Evolutionary conservation across 2,797 vertebrate genomes (phyloP).

Genomic region (Okamejei kenojei): DNA sequence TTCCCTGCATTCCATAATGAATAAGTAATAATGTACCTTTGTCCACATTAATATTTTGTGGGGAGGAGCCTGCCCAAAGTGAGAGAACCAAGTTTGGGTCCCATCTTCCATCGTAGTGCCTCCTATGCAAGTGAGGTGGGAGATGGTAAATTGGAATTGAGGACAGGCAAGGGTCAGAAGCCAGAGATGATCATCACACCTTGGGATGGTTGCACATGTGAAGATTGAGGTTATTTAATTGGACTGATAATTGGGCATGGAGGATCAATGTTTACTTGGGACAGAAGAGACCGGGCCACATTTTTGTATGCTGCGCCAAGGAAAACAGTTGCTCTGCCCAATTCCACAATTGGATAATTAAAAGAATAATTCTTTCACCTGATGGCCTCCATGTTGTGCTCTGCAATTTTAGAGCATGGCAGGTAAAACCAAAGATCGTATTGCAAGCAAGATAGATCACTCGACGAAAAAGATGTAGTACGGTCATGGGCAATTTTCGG

Average conservation of each 20-base stretch:
- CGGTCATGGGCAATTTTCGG: no score
- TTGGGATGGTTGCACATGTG: background rate
- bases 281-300: background rate
- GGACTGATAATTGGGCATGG: background rate
- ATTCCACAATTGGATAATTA: background rate
- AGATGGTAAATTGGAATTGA: background rate
- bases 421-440: background rate
- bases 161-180: background rate
- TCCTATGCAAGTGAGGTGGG: background rate
- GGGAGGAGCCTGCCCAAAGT: background rate
- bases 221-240: no score
- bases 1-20: background rate
- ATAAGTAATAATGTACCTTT: background rate
- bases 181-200: background rate
- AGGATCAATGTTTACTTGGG: background rate
- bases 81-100: background rate
- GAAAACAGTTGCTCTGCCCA: no score
- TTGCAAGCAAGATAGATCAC: no score
- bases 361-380: background rate
- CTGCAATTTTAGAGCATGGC: background rate
- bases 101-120: background rate
- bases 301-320: no score
- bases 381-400: background rate
- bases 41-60: background rate
- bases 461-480: no score